phyloP scores from a whole-genome alignment of 2,797 vertebrate species.

The Benthosema pterotum region DNA sequence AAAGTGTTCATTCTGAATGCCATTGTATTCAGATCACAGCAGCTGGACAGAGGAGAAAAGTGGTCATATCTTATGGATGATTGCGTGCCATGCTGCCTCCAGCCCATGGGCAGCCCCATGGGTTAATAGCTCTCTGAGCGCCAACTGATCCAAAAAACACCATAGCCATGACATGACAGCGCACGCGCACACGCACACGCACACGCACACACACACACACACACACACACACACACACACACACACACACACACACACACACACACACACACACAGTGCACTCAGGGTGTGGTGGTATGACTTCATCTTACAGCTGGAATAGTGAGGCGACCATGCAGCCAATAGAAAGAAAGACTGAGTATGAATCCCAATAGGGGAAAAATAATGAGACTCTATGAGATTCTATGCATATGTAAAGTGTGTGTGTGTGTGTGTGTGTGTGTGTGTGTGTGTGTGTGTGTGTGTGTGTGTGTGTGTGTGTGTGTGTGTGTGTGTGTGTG shows the following conservation, averaged over 20 bases:
- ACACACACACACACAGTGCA: no score
- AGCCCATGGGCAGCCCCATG: conserved; percentile 1
- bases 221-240: no score
- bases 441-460: no score
- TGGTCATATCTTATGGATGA: conserved; percentile 51
- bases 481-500: conserved; percentile 8
- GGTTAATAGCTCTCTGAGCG: conserved; percentile 45
- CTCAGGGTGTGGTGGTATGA: conserved; percentile 43
- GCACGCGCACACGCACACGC: no score
- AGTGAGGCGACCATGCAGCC: conserved; percentile 25
- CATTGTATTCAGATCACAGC: conserved; percentile 5
- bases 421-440: background rate
- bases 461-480: no score
- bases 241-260: no score
- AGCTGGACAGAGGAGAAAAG: conserved; percentile 24
- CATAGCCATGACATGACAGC: conserved; percentile 12
- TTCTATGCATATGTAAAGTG: conserved; percentile 5
- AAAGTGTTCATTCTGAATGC: conserved; percentile 1
- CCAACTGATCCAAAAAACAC: conserved; percentile 12
- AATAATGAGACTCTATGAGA: background rate
- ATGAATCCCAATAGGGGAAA: conserved; percentile 1
- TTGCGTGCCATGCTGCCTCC: background rate
- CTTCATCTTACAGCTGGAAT: conserved; percentile 44
- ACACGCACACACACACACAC: no score
- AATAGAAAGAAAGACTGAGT: conserved; percentile 2